Evolutionary conservation across 2,797 vertebrate genomes (phyloP).

Genomic region (Acomys russatus): DNA sequence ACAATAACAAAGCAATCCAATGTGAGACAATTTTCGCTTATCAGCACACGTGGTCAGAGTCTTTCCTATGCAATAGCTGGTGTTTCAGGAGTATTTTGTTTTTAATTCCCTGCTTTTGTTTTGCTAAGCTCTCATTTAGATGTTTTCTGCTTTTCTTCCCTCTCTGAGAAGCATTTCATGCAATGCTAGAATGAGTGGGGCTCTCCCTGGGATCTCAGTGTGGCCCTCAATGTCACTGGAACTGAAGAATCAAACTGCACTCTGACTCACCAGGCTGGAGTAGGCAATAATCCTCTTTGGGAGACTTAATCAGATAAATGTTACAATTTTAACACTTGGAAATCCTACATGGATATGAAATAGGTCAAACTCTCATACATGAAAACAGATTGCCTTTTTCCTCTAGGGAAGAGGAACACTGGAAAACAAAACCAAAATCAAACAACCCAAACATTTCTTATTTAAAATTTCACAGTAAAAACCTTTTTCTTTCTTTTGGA

Average conservation of each 20-base stretch:
- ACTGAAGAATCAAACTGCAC: neutral
- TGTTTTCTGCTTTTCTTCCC: neutral
- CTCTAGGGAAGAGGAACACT: no score
- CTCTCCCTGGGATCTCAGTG: neutral
- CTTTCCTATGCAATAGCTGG: neutral
- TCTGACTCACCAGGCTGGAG: neutral
- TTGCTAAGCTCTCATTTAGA: neutral
- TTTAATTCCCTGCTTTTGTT: no score
- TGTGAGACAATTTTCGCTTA: neutral
- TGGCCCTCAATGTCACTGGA: neutral
- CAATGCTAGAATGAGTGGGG: neutral
- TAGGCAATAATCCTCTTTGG: neutral
- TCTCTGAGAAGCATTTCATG: neutral
- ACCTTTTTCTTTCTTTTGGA: neutral
- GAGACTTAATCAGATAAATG: neutral
- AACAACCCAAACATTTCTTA: neutral
- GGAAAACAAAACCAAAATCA: neutral
- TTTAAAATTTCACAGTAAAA: neutral
- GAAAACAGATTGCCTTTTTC: neutral
- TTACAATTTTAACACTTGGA: neutral
- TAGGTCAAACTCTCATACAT: constrained; percentile 11
- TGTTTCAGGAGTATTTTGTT: neutral
- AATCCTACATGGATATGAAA: neutral
- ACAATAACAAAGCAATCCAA: neutral
- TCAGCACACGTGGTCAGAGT: neutral